Conservation (phyloP, 2,113 vertebrate genomes). For the Balaeniceps rex region DNA sequence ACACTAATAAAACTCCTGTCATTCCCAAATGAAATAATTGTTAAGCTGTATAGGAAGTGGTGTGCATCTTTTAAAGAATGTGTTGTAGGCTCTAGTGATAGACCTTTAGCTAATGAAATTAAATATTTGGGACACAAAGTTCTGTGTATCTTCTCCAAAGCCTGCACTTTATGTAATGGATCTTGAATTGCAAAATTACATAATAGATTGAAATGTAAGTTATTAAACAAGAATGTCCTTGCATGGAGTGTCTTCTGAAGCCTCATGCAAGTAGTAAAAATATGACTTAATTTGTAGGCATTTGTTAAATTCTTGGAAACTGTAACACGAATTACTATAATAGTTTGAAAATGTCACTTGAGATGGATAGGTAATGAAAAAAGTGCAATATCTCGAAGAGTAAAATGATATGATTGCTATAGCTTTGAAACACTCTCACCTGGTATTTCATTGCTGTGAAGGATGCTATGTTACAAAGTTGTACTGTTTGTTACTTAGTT, state of each 20-base stretch:
- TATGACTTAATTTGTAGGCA: not conserved
- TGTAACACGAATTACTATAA: not conserved
- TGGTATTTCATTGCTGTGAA: not conserved
- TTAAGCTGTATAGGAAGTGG: not conserved
- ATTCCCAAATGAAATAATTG: not conserved
- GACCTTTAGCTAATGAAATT: not conserved
- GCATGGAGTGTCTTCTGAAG: not conserved
- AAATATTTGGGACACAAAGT: not conserved
- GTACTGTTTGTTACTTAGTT: not conserved
- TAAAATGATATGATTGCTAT: not conserved
- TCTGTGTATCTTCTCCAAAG: not conserved
- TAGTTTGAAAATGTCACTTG: not conserved
- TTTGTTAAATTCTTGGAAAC: not conserved
- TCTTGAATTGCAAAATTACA: not conserved
- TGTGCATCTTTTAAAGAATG: not conserved
- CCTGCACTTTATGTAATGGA: not conserved
- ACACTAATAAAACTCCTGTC: not conserved
- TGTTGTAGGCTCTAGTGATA: not conserved
- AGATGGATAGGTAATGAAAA: not conserved
- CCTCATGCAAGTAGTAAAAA: not conserved
- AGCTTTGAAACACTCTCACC: not conserved
- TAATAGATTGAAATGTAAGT: not conserved
- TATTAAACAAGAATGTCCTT: not conserved
- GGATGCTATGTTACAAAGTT: not conserved
- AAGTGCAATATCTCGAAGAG: not conserved